Conservation (phyloP, 2,888 invertebrate species). For the Ditylenchus weischeri region DNA sequence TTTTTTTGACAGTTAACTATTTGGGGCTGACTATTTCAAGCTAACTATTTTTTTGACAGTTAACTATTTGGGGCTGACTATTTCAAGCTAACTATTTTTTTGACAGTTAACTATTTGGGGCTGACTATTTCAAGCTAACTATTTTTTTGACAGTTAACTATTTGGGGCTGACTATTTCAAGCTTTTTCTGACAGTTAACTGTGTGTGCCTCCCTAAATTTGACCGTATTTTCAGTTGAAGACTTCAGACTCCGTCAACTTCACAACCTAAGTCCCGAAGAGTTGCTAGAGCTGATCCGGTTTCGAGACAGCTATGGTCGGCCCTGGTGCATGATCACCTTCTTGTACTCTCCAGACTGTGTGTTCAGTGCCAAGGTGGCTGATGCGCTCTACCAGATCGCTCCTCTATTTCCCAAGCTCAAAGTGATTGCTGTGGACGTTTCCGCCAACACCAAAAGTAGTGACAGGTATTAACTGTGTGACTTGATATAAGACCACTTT, state of each 20-base stretch:
- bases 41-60: no score
- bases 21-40: no score
- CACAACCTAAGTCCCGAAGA: slow-evolving; percentile 14
- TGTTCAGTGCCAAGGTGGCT: slow-evolving; percentile 73
- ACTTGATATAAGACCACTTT: neutral
- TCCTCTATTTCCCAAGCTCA: slow-evolving; percentile 24
- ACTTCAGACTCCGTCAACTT: neutral
- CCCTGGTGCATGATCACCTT: slow-evolving; percentile 34
- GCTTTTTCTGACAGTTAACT: slow-evolving; percentile 5
- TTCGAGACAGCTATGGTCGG: slow-evolving; percentile 29
- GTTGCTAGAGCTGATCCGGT: slow-evolving; percentile 15
- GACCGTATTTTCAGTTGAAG: slow-evolving; percentile 9
- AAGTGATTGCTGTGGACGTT: slow-evolving; percentile 26
- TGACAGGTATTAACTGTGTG: slow-evolving; percentile 11
- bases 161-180: neutral
- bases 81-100: no score
- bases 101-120: no score
- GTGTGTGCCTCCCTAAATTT: neutral
- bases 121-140: no score
- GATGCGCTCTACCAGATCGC: slow-evolving; percentile 17
- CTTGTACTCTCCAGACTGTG: slow-evolving; percentile 86
- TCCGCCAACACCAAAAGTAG: slow-evolving; percentile 16
- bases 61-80: no score
- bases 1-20: no score
- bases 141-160: no score